phyloP scores from a whole-genome alignment of 2,888 invertebrate species.

The Hirtodrosophila alboralis region DNA sequence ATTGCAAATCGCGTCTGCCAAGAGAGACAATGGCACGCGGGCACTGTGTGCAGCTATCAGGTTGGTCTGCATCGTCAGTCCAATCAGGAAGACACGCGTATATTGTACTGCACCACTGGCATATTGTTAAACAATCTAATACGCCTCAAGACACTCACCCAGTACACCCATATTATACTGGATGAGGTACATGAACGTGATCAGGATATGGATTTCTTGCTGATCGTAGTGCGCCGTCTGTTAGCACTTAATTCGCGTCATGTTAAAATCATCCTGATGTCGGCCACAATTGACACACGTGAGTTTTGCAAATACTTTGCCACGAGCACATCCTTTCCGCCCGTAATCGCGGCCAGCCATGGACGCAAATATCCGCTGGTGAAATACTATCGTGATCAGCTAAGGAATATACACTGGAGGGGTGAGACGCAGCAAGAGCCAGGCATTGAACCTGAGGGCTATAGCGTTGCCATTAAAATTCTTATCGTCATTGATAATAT shows the following conservation, averaged over 20 bases:
- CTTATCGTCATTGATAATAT: slow-evolving; percentile 86
- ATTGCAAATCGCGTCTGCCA: slow-evolving; percentile 93
- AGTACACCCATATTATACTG: slow-evolving; percentile 94
- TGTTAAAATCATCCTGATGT: slow-evolving; percentile 94
- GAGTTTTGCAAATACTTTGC: slow-evolving; percentile 82
- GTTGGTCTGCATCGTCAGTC: slow-evolving; percentile 84
- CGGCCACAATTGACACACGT: slow-evolving; percentile 92
- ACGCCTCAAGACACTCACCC: slow-evolving; percentile 87
- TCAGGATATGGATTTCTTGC: slow-evolving; percentile 95
- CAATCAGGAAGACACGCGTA: slow-evolving; percentile 86
- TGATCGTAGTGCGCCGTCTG: slow-evolving; percentile 92
- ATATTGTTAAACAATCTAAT: slow-evolving; percentile 92
- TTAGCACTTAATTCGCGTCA: slow-evolving; percentile 87
- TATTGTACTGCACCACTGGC: slow-evolving; percentile 95
- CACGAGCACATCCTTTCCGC: slow-evolving; percentile 84
- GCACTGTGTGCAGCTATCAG: slow-evolving; percentile 95
- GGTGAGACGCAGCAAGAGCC: slow-evolving; percentile 84
- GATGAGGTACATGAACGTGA: slow-evolving; percentile 98
- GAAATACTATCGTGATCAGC: slow-evolving; percentile 87
- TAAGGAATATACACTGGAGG: slow-evolving; percentile 81
- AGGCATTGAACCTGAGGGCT: slow-evolving; percentile 86
- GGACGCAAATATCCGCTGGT: slow-evolving; percentile 86
- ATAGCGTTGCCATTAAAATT: slow-evolving; percentile 87
- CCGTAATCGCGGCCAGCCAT: slow-evolving; percentile 86
- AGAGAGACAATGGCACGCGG: slow-evolving; percentile 93